Evolutionary conservation across 2,113 vertebrate species (phyloP).

Genomic region (Podarcis cretensis): DNA sequence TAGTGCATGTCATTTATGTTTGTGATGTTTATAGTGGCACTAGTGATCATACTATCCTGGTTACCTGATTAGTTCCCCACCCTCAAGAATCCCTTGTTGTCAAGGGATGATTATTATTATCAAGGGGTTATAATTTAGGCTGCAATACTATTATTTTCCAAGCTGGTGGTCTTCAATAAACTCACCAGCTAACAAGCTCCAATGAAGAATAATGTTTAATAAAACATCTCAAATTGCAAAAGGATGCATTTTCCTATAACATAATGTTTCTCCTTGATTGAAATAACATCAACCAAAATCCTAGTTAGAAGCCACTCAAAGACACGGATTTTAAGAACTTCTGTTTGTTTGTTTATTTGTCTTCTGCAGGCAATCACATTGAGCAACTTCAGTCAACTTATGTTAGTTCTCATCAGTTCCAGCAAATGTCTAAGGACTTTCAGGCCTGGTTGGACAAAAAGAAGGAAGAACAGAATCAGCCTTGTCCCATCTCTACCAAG

Average conservation of each 20-base stretch:
- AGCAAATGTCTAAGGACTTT: conserved; percentile 93
- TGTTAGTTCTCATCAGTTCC: conserved; percentile 92
- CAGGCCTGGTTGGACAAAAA: conserved; percentile 87
- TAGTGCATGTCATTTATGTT: background rate
- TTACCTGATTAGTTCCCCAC: background rate
- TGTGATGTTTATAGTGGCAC: background rate
- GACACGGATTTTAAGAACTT: conserved; percentile 14
- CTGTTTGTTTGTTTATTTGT: conserved; percentile 42
- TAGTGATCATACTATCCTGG: background rate
- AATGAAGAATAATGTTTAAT: background rate
- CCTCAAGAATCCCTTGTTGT: background rate
- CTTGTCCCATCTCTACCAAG: conserved; percentile 82
- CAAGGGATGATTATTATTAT: too few relatives aligned
- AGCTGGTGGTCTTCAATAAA: background rate
- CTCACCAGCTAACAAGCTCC: background rate
- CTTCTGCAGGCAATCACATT: conserved; percentile 83
- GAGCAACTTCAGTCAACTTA: conserved; percentile 91
- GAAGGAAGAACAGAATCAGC: conserved; percentile 81
- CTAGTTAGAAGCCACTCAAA: background rate
- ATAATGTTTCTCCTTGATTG: background rate
- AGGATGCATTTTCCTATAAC: background rate
- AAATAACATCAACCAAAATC: background rate
- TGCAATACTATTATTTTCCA: background rate
- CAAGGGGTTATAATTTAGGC: background rate
- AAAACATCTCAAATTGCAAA: background rate